Conservation (phyloP, 2,797 vertebrate genomes). For the Delichon dasypus region DNA sequence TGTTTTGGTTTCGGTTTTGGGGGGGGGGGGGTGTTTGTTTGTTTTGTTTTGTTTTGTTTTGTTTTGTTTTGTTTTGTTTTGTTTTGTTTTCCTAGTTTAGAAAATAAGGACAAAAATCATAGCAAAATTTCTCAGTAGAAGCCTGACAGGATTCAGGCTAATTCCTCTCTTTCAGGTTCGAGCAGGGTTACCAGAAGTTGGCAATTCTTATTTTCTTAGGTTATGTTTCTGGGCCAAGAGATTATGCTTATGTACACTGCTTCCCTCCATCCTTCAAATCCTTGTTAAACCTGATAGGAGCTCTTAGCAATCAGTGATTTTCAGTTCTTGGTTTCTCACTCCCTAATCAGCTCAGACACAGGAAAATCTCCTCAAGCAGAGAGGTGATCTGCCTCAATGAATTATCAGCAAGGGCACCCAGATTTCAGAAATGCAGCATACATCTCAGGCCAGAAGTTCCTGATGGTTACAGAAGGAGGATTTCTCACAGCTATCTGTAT, state of each 20-base stretch:
- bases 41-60: too few species aligned
- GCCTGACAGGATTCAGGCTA: background rate
- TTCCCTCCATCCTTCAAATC: background rate
- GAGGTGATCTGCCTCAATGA: background rate
- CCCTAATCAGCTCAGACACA: background rate
- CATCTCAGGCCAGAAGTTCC: background rate
- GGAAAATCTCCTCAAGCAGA: background rate
- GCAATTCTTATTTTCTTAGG: background rate
- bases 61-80: too few species aligned
- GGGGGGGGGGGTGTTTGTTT: rapidly evolving
- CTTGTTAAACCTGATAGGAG: background rate
- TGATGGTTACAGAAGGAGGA: background rate
- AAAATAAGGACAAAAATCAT: background rate
- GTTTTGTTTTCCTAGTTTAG: background rate
- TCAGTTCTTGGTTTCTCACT: background rate
- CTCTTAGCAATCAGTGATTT: background rate
- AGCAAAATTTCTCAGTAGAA: background rate
- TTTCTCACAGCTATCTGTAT: background rate
- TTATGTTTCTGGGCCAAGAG: background rate
- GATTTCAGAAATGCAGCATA: background rate
- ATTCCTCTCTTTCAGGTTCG: background rate
- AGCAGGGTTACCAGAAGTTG: background rate
- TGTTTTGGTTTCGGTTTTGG: too few species aligned
- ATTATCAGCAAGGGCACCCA: background rate
- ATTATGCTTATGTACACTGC: background rate